These are phyloP conservation scores for Syngnathus acus DNA, from an alignment of 2,797 vertebrate genomes.

Conservation along the genomic window DNA sequence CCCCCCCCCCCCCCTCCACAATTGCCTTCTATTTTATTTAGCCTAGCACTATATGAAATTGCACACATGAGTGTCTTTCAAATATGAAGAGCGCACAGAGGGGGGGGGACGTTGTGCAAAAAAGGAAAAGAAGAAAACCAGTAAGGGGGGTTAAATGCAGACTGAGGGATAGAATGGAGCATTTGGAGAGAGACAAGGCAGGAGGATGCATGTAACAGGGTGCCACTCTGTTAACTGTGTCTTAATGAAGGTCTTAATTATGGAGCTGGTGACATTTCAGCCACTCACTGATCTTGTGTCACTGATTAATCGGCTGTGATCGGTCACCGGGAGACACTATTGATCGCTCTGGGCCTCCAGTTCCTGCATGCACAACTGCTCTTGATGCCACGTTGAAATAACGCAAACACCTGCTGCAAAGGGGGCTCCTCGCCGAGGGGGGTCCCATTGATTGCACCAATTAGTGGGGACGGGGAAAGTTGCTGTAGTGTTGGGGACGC, in stretches of 20 bases:
- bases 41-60: slow-evolving; percentile 26
- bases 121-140: slow-evolving; percentile 18
- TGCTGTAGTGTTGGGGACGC: background rate
- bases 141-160: slow-evolving; percentile 27
- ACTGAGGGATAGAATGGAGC: slow-evolving; percentile 23
- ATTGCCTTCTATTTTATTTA: slow-evolving; percentile 16
- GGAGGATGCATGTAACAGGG: slow-evolving; percentile 39
- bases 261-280: slow-evolving; percentile 69
- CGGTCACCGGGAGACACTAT: slow-evolving; percentile 63
- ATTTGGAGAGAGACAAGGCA: slow-evolving; percentile 32
- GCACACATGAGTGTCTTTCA: slow-evolving; percentile 33
- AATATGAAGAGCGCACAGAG: slow-evolving; percentile 22
- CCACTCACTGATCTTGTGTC: slow-evolving; percentile 55
- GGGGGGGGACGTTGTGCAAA: slow-evolving; percentile 15
- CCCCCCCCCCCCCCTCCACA: slow-evolving; percentile 5
- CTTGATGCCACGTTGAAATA: slow-evolving; percentile 18
- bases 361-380: slow-evolving; percentile 45
- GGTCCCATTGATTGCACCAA: slow-evolving; percentile 47
- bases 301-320: slow-evolving; percentile 67
- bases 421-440: slow-evolving; percentile 17
- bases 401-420: slow-evolving; percentile 33
- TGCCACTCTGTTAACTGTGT: slow-evolving; percentile 62
- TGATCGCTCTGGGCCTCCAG: slow-evolving; percentile 38
- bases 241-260: slow-evolving; percentile 76
- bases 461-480: slow-evolving; percentile 35